phyloP scores from a whole-genome alignment of 2,797 vertebrate species.

The Buphagus erythrorhynchus region DNA sequence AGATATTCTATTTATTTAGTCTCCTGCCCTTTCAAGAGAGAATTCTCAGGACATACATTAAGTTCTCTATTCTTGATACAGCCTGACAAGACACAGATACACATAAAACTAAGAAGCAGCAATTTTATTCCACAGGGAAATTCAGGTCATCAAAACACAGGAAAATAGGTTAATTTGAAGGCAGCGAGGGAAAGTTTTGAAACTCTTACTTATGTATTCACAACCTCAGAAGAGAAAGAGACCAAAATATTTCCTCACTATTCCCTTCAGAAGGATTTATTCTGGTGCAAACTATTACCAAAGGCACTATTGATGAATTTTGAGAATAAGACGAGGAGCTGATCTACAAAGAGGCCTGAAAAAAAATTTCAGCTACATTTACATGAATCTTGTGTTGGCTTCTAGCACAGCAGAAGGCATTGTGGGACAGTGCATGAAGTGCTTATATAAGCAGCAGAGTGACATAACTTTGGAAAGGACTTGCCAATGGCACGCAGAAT shows the following conservation, averaged over 20 bases:
- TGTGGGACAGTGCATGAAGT: not conserved
- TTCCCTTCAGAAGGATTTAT: not conserved
- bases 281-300: not conserved
- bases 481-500: not conserved
- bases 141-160: not conserved
- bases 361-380: not conserved
- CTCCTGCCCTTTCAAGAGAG: not conserved
- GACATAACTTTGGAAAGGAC: not conserved
- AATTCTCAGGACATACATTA: not conserved
- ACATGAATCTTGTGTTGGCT: not conserved
- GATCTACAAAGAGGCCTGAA: not conserved
- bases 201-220: not conserved
- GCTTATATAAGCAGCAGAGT: not conserved
- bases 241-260: not conserved
- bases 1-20: not conserved
- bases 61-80: not conserved
- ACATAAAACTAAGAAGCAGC: not conserved
- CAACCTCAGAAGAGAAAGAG: not conserved
- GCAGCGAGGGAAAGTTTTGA: not conserved
- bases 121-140: not conserved
- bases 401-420: not conserved
- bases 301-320: not conserved
- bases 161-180: not conserved
- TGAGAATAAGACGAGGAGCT: not conserved
- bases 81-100: not conserved